phyloP scores from a whole-genome alignment of 2,113 vertebrate genomes.

The Mola mola region DNA sequence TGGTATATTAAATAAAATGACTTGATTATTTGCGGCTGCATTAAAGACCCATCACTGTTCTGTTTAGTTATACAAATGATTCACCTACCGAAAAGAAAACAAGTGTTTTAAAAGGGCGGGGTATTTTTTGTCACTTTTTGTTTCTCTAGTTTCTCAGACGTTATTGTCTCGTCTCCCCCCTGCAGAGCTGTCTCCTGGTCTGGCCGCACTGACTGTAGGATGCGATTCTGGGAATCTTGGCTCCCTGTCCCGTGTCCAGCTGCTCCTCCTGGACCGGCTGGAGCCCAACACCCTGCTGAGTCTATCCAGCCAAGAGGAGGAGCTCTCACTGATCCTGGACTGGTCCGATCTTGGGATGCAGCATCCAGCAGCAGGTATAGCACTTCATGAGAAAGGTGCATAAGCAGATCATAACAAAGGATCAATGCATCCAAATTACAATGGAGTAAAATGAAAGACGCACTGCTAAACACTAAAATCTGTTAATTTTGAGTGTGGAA shows the following conservation, averaged over 20 bases:
- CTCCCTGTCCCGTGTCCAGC: constrained; percentile 72
- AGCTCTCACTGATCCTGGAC: not conserved
- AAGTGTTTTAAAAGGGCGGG: not conserved
- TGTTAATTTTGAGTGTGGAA: too few species aligned
- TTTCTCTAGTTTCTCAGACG: not conserved
- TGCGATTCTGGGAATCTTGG: constrained; percentile 68
- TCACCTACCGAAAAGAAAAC: not conserved
- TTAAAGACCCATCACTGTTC: not conserved
- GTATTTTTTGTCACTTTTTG: not conserved
- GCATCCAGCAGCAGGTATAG: not conserved
- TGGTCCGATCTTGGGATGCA: constrained; percentile 16
- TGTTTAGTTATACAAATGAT: not conserved
- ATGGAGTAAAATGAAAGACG: too few species aligned
- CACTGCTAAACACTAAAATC: too few species aligned
- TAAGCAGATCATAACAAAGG: too few species aligned
- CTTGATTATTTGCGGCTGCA: not conserved
- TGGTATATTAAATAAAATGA: not conserved
- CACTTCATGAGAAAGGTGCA: too few species aligned
- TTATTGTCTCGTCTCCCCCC: constrained; percentile 4
- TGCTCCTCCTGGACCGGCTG: constrained; percentile 73
- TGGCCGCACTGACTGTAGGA: constrained; percentile 70
- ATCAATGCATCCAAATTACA: too few species aligned
- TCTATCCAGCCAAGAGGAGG: constrained; percentile 35
- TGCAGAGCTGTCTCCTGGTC: constrained; percentile 72
- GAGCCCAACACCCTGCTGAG: constrained; percentile 19